Evolutionary conservation across 30 jellyfish, hydroid and myxozoan genomes (phyloP).

Genomic region (Nemopilema nomurai): DNA sequence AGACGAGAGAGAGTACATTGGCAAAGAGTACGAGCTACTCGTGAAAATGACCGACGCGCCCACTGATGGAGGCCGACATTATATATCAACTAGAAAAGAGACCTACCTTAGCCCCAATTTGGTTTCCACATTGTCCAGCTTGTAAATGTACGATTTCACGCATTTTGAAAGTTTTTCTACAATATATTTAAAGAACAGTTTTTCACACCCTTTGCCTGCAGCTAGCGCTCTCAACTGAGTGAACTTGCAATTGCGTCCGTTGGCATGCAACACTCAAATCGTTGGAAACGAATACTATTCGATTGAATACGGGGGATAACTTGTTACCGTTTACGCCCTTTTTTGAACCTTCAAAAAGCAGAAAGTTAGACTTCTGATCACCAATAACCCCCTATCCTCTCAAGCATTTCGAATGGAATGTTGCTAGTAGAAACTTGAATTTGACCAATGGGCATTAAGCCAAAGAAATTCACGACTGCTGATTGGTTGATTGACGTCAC

Average conservation of each 20-base stretch:
- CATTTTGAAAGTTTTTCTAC: constrained; percentile 55
- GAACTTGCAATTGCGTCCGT: constrained; percentile 14
- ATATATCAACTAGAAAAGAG: background rate
- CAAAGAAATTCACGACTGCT: background rate
- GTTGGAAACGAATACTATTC: constrained; percentile 33
- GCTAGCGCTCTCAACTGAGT: constrained; percentile 69
- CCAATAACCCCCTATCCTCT: constrained; percentile 10
- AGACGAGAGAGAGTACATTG: background rate
- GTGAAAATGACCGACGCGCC: background rate
- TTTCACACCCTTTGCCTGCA: constrained; percentile 33
- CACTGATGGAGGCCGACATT: background rate
- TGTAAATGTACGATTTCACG: constrained; percentile 98
- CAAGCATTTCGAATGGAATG: background rate
- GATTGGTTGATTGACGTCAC: constrained; percentile 62
- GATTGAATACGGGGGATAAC: constrained; percentile 25
- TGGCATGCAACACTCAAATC: constrained; percentile 59
- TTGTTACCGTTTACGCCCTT: background rate
- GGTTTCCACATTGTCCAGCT: constrained; percentile 99
- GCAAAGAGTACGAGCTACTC: background rate
- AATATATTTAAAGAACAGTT: constrained; percentile 1
- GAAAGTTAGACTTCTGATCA: background rate
- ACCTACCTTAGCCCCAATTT: constrained; percentile 98
- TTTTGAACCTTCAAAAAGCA: too few species aligned
- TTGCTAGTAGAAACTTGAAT: constrained; percentile 1
- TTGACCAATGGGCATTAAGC: background rate